These are phyloP conservation scores for Lemur catta DNA, from an alignment of 2,797 vertebrate genomes.

Conservation along the genomic window DNA sequence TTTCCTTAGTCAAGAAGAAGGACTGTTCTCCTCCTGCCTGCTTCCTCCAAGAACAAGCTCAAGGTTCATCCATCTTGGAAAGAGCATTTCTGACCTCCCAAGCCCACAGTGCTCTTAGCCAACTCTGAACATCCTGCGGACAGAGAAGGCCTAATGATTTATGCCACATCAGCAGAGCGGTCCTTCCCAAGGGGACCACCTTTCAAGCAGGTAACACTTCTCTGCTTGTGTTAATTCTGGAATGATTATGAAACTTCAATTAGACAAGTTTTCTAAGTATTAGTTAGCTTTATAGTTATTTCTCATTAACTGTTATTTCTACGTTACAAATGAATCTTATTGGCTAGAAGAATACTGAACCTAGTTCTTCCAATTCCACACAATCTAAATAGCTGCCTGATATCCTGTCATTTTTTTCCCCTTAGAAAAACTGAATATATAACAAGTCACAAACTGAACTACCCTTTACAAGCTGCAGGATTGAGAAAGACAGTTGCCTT, in stretches of 20 bases:
- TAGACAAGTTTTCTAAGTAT: neutral
- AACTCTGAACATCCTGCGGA: neutral
- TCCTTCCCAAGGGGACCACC: neutral
- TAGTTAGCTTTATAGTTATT: neutral
- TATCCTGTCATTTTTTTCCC: neutral
- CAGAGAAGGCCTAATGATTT: neutral
- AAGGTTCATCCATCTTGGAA: neutral
- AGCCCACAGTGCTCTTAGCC: neutral
- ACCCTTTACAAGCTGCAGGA: constrained; percentile 81
- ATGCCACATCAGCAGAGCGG: neutral
- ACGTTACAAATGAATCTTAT: neutral
- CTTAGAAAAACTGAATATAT: neutral
- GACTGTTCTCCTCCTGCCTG: neutral
- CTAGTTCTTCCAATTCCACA: neutral
- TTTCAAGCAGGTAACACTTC: neutral
- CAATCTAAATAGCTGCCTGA: neutral
- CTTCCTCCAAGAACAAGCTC: neutral
- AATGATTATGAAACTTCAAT: neutral
- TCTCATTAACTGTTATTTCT: neutral
- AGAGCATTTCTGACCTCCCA: neutral
- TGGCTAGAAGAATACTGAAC: neutral
- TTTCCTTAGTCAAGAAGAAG: neutral
- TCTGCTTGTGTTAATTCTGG: neutral
- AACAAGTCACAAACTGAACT: neutral
- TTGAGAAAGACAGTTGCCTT: constrained; percentile 93